Conservation (phyloP, 1,140 invertebrate genomes). For the Mercenaria mercenaria region DNA sequence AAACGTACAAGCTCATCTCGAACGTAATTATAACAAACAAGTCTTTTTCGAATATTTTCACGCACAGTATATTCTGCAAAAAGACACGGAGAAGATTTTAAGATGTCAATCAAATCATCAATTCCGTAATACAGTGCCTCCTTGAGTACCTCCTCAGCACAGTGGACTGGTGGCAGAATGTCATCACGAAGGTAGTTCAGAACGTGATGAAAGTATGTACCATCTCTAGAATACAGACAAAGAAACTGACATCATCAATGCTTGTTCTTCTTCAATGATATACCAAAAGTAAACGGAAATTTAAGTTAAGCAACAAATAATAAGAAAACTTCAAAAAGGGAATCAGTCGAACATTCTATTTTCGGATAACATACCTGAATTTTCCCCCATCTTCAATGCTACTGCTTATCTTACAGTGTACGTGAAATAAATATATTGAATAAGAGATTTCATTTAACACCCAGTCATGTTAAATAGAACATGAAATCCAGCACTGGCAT, state of each 20-base stretch:
- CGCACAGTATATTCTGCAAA: slow-evolving; percentile 75
- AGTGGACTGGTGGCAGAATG: slow-evolving; percentile 68
- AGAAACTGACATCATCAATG: not conserved
- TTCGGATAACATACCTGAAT: too few relatives aligned
- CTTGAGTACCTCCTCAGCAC: slow-evolving; percentile 68
- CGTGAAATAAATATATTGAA: too few relatives aligned
- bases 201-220: slow-evolving; percentile 74
- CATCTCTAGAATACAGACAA: slow-evolving; percentile 55
- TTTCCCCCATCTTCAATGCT: too few relatives aligned
- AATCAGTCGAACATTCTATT: too few relatives aligned
- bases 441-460: too few relatives aligned
- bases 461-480: too few relatives aligned
- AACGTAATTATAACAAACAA: slow-evolving; percentile 69
- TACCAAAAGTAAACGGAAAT: not conserved
- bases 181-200: slow-evolving; percentile 76
- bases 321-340: too few relatives aligned
- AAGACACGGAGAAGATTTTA: slow-evolving; percentile 70
- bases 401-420: too few relatives aligned
- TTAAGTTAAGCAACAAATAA: too few relatives aligned
- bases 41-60: slow-evolving; percentile 71
- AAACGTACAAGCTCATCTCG: slow-evolving; percentile 66
- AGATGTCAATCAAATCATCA: slow-evolving; percentile 63
- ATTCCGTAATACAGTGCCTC: slow-evolving; percentile 76
- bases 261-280: too few relatives aligned
- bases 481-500: too few relatives aligned